Evolutionary conservation across 2,888 invertebrate genomes (phyloP).

Genomic region (Deilephila elpenor): DNA sequence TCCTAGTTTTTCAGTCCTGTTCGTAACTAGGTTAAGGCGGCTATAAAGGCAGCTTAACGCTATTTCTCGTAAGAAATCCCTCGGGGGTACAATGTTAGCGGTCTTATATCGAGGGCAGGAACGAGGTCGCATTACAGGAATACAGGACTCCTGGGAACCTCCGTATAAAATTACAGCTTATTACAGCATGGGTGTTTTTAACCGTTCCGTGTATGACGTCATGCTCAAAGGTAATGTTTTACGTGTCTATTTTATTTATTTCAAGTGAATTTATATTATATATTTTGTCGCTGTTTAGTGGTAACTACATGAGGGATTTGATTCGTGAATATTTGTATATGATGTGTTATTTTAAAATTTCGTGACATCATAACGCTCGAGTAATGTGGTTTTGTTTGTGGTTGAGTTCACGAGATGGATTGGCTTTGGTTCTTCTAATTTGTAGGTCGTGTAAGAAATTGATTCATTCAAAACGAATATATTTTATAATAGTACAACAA

Average conservation of each 20-base stretch:
- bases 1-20: conserved; percentile 20
- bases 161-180: conserved; percentile 20
- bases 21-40: conserved; percentile 27
- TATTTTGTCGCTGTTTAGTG: background rate
- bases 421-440: too few relatives aligned
- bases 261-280: too few relatives aligned
- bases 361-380: too few relatives aligned
- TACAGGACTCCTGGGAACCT: conserved; percentile 5
- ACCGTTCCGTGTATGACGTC: background rate
- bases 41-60: conserved; percentile 31
- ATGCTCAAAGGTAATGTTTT: background rate
- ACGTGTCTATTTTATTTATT: background rate
- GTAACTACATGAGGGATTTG: background rate
- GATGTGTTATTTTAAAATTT: too few relatives aligned
- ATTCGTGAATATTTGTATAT: too few relatives aligned
- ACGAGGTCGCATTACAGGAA: conserved; percentile 39
- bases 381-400: too few relatives aligned
- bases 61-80: conserved; percentile 39
- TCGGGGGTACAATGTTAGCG: conserved; percentile 40
- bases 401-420: too few relatives aligned
- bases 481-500: background rate
- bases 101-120: conserved; percentile 34
- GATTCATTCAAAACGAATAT: too few relatives aligned
- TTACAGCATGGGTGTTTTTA: background rate
- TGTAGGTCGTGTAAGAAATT: too few relatives aligned